Evolutionary conservation across 2,888 invertebrate species (phyloP).

Genomic region (Glyphotaelius pellucidus): DNA sequence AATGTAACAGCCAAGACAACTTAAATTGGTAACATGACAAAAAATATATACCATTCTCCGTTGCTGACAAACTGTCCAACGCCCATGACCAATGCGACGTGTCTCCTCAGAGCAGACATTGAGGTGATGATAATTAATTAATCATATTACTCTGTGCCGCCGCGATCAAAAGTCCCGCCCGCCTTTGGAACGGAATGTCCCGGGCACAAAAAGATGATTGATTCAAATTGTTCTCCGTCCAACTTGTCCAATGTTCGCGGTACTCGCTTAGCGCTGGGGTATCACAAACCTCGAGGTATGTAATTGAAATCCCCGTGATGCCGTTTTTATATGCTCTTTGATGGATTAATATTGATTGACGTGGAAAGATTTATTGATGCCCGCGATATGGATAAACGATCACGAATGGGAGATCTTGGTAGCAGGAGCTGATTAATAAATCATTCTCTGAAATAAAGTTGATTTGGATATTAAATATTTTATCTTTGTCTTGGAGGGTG

Average conservation of each 20-base stretch:
- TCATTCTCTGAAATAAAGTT: background rate
- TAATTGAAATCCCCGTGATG: background rate
- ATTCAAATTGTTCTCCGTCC: constrained; percentile 32
- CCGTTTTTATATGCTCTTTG: background rate
- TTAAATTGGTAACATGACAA: background rate
- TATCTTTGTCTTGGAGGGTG: too few species aligned
- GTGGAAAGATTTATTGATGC: background rate
- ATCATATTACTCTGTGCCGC: constrained; percentile 55
- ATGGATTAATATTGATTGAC: background rate
- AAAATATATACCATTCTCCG: constrained; percentile 3
- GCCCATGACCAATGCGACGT: constrained; percentile 14
- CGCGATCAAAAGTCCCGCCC: constrained; percentile 54
- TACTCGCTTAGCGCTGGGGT: background rate
- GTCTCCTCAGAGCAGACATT: constrained; percentile 42
- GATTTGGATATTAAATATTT: too few species aligned
- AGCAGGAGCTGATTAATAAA: background rate
- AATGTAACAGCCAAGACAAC: background rate
- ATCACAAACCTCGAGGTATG: background rate
- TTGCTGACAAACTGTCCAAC: constrained; percentile 25
- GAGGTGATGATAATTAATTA: constrained; percentile 63
- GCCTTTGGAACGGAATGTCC: constrained; percentile 36
- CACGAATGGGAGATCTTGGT: background rate
- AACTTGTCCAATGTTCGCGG: background rate
- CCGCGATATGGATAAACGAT: background rate
- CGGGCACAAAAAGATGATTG: constrained; percentile 29